phyloP scores from a whole-genome alignment of 1,140 invertebrate species.

The Pentalonia nigronervosa region DNA sequence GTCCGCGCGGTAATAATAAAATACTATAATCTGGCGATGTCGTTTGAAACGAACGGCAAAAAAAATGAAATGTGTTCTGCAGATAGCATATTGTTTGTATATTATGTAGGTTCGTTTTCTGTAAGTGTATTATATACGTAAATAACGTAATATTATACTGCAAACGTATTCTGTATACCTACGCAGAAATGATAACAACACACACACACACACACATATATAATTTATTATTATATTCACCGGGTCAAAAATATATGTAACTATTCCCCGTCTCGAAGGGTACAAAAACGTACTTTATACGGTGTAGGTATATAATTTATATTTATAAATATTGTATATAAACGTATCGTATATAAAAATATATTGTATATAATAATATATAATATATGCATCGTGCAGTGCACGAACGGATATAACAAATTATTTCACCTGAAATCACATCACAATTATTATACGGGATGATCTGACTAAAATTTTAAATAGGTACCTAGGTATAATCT shows the following conservation, averaged over 20 bases:
- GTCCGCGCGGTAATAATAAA: not conserved
- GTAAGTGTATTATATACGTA: not conserved
- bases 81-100: not conserved
- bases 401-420: not conserved
- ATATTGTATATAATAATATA: too few species aligned
- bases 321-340: not conserved
- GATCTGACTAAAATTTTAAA: too few species aligned
- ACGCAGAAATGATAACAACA: not conserved
- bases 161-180: not conserved
- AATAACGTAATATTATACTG: not conserved
- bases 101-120: not conserved
- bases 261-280: not conserved
- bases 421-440: not conserved
- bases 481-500: not conserved
- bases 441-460: not conserved
- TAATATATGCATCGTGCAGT: not conserved
- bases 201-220: not conserved
- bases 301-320: not conserved
- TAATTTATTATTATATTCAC: not conserved
- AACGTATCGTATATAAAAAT: not conserved
- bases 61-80: slow-evolving; percentile 3
- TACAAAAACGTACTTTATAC: not conserved
- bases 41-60: not conserved
- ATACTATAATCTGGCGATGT: not conserved
- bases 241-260: not conserved